These are phyloP conservation scores for Peromyscus melanophrys DNA, from an alignment of 2,797 vertebrate genomes.

Conservation along the genomic window DNA sequence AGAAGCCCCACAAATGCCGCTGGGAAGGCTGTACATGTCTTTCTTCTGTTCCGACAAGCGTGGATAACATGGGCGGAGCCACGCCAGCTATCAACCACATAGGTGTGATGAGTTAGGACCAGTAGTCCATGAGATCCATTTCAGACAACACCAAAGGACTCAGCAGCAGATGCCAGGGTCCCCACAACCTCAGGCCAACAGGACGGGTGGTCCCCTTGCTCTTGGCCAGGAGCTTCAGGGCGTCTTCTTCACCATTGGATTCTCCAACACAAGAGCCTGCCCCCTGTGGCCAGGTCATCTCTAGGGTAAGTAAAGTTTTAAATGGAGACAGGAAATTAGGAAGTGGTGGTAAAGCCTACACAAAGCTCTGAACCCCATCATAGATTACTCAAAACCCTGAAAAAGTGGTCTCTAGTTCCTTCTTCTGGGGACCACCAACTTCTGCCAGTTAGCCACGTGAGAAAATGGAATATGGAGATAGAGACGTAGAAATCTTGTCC, in stretches of 20 bases:
- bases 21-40: slow-evolving; percentile 41
- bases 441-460: background rate
- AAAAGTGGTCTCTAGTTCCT: background rate
- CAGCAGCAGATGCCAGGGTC: background rate
- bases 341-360: background rate
- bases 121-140: slow-evolving; percentile 76
- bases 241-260: background rate
- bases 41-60: slow-evolving; percentile 75
- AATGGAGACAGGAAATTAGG: slow-evolving; percentile 14
- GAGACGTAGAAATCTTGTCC: background rate
- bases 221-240: slow-evolving; percentile 43
- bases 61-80: slow-evolving; percentile 54
- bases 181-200: background rate
- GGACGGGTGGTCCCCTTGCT: background rate
- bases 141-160: slow-evolving; percentile 68
- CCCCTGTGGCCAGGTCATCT: slow-evolving; percentile 22
- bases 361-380: background rate
- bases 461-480: background rate
- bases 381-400: background rate
- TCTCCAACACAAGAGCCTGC: slow-evolving; percentile 5
- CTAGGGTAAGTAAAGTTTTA: background rate
- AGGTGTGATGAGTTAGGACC: slow-evolving; percentile 56
- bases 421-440: background rate
- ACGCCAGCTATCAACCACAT: slow-evolving; percentile 62
- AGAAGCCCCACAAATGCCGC: slow-evolving; percentile 60